Evolutionary conservation across 2,797 vertebrate species (phyloP).

Genomic region (Galagoides demidoff): DNA sequence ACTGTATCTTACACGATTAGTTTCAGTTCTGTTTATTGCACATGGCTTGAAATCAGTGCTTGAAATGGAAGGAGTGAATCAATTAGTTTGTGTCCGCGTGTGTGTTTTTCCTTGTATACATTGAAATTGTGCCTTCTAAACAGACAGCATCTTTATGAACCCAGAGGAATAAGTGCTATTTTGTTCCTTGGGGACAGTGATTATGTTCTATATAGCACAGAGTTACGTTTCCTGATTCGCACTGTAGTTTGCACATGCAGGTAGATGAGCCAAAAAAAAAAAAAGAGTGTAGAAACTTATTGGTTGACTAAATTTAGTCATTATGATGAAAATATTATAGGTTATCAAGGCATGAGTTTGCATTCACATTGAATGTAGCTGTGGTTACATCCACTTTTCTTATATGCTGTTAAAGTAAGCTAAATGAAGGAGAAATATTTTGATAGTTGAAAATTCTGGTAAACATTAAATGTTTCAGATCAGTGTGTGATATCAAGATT

Average conservation of each 20-base stretch:
- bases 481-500: not conserved
- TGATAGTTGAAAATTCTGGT: slow-evolving; percentile 1
- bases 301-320: not conserved
- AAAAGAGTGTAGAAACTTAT: not conserved
- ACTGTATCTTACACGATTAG: not conserved
- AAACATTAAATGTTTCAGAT: not conserved
- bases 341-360: not conserved
- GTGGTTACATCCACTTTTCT: not conserved
- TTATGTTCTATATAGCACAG: not conserved
- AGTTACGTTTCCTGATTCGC: not conserved
- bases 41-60: not conserved
- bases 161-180: not conserved
- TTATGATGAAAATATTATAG: slow-evolving; percentile 10
- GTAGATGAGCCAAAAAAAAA: not conserved
- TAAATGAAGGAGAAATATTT: not conserved
- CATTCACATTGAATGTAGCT: not conserved
- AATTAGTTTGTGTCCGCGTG: not conserved
- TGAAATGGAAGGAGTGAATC: not conserved
- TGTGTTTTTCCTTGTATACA: not conserved
- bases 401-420: not conserved
- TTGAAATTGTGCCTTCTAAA: not conserved
- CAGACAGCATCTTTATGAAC: not conserved
- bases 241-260: not conserved
- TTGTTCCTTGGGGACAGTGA: not conserved
- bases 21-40: not conserved